Evolutionary conservation across 1,140 invertebrate genomes (phyloP).

Genomic region (Metopolophium dirhodum): DNA sequence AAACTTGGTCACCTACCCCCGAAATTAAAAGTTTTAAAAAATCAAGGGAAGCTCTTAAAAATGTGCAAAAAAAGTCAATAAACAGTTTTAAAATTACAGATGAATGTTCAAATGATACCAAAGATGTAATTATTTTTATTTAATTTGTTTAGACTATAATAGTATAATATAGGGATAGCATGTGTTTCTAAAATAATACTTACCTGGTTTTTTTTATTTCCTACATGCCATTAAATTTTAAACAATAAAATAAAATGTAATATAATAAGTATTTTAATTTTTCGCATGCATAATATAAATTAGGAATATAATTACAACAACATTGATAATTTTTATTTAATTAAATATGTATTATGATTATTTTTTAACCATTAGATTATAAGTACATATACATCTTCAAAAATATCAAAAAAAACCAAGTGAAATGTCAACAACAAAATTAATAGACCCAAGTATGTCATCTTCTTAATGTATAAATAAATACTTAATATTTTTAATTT

Average conservation of each 20-base stretch:
- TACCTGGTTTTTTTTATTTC: too few species aligned
- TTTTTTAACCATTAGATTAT: constrained; percentile 20
- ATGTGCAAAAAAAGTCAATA: background rate
- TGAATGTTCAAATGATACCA: background rate
- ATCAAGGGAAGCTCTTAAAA: background rate
- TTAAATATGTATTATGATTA: background rate
- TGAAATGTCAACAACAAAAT: background rate
- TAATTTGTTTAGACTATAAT: background rate
- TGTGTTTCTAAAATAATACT: too few species aligned
- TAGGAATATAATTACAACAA: too few species aligned
- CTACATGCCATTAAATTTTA: too few species aligned
- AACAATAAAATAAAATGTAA: too few species aligned
- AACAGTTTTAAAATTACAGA: background rate
- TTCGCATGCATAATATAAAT: too few species aligned
- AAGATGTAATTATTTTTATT: background rate
- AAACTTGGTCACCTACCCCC: background rate
- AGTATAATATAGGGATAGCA: too few species aligned
- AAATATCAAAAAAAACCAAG: background rate
- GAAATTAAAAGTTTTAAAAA: background rate
- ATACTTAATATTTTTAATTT: background rate
- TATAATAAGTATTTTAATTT: too few species aligned
- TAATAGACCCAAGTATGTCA: background rate
- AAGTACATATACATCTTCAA: background rate
- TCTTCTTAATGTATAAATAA: background rate
- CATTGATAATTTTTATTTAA: background rate